phyloP scores from a whole-genome alignment of 2,888 invertebrate species.

The Miltochrista miniata region DNA sequence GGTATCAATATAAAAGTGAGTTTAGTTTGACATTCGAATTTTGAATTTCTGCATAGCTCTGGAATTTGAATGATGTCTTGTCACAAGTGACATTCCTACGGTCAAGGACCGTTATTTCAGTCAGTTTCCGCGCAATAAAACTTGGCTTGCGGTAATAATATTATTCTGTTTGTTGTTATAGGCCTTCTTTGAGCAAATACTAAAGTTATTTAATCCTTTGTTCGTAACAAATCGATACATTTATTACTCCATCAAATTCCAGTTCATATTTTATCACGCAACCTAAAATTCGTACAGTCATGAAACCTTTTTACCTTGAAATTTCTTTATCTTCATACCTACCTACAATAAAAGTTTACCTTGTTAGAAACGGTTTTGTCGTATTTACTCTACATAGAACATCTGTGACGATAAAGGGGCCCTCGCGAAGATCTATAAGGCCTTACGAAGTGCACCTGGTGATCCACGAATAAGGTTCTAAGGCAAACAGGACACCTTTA shows the following conservation, averaged over 20 bases:
- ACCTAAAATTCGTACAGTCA: neutral
- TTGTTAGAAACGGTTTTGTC: neutral
- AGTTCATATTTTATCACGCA: constrained; percentile 9
- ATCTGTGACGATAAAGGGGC: neutral
- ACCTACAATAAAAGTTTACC: neutral
- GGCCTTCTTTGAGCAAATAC: neutral
- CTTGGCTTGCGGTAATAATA: neutral
- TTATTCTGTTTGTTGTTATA: neutral
- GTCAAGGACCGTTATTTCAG: neutral
- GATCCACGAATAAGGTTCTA: no score
- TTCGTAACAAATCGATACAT: constrained; percentile 1
- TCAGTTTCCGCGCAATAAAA: neutral
- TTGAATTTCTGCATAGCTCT: constrained; percentile 27
- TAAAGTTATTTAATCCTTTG: constrained; percentile 1
- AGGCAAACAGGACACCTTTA: no score
- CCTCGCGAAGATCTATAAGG: no score
- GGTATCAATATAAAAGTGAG: constrained; percentile 79
- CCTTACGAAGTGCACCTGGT: no score
- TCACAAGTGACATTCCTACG: constrained; percentile 26
- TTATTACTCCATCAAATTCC: neutral
- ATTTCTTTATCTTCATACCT: constrained; percentile 1
- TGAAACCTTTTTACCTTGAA: neutral
- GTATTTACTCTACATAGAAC: constrained; percentile 8
- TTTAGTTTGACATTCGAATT: constrained; percentile 28
- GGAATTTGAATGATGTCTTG: constrained; percentile 10